phyloP scores from a whole-genome alignment of 2,113 vertebrate genomes.

The Delphinus delphis region DNA sequence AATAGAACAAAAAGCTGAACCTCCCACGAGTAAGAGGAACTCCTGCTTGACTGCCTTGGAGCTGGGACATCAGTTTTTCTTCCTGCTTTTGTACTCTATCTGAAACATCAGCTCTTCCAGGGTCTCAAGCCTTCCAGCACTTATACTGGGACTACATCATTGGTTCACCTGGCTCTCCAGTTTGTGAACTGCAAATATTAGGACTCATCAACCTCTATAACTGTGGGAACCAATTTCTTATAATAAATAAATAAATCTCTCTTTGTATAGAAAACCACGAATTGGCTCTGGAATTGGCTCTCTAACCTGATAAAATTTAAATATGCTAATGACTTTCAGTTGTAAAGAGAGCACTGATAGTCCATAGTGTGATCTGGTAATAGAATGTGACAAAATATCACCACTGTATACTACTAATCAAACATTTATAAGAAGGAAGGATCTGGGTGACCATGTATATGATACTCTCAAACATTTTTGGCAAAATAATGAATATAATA shows the following conservation, averaged over 20 bases:
- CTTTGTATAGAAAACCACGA: not conserved
- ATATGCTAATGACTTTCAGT: not conserved
- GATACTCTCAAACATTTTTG: not conserved
- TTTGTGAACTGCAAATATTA: not conserved
- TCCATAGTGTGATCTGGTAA: not conserved
- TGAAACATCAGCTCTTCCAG: not conserved
- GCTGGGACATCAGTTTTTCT: not conserved
- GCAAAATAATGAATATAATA: not conserved
- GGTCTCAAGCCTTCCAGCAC: not conserved
- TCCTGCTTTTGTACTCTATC: not conserved
- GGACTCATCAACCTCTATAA: not conserved
- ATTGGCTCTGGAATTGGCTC: not conserved
- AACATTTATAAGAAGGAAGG: not conserved
- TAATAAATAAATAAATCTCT: not conserved
- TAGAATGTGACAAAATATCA: not conserved
- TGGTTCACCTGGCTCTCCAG: not conserved
- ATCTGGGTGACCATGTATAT: not conserved
- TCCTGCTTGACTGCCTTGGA: not conserved
- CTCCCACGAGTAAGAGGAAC: not conserved
- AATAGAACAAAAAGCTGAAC: not conserved
- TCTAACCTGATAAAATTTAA: not conserved
- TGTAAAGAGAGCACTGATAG: not conserved
- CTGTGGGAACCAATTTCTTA: not conserved
- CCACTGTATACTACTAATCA: not conserved
- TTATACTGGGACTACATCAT: not conserved